Conservation (phyloP, 2,113 vertebrate genomes). For the Alexandromys fortis region DNA sequence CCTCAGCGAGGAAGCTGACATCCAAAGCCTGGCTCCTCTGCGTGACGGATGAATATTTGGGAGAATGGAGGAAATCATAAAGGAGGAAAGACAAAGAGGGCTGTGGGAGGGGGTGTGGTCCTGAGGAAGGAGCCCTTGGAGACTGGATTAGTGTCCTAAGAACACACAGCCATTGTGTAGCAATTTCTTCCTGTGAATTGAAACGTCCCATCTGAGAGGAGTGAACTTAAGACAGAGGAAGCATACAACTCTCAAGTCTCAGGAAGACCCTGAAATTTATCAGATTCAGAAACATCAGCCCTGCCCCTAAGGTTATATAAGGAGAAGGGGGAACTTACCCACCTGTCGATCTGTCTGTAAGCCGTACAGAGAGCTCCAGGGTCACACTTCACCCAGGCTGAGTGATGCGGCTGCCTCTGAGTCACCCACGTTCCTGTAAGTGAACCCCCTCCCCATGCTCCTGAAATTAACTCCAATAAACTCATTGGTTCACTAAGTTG, state of each 20-base stretch:
- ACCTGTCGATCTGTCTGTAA: not conserved
- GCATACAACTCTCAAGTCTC: not conserved
- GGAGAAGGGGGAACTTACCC: not conserved
- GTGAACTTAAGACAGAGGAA: not conserved
- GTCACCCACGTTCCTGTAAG: not conserved
- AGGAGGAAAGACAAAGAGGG: not conserved
- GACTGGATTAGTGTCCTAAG: not conserved
- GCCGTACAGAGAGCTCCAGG: not conserved
- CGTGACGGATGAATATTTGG: not conserved
- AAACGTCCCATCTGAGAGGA: not conserved
- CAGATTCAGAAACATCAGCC: not conserved
- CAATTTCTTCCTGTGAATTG: not conserved
- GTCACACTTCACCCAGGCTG: not conserved
- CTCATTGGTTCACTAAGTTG: not conserved
- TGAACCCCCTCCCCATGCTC: not conserved
- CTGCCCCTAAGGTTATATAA: not conserved
- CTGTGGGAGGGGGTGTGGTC: not conserved
- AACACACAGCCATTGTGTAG: not conserved
- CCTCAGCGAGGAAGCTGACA: not conserved
- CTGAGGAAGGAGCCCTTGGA: not conserved
- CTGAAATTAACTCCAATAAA: not conserved
- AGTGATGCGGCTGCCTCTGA: not conserved
- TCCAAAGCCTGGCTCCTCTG: not conserved
- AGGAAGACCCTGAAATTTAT: not conserved
- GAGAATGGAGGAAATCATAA: not conserved